Percentiles rank a stretch among this genome's conserved stretches.
Evolutionary conservation across 2,888 invertebrate genomes (phyloP).

Genomic region (Melieria picta): DNA sequence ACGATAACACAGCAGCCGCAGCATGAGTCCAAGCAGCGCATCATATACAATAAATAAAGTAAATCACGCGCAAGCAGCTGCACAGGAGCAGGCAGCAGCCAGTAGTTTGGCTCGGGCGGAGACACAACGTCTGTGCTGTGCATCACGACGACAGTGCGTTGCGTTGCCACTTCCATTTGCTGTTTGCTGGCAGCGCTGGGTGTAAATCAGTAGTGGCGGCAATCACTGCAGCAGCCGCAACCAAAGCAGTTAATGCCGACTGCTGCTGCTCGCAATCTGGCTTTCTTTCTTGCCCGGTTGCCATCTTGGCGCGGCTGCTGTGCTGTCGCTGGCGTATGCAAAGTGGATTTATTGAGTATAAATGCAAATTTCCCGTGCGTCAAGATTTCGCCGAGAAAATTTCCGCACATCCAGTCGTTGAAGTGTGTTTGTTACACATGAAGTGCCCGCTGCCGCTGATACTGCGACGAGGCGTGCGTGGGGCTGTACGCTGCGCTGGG

Average conservation of each 20-base stretch:
- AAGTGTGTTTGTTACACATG: background rate
- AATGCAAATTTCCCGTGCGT: constrained; percentile 58
- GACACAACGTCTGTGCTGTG: too few relatives aligned
- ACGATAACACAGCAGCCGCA: background rate
- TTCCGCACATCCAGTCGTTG: too few relatives aligned
- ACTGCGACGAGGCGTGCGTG: background rate
- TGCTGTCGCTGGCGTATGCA: constrained; percentile 48
- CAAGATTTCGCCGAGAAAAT: constrained; percentile 17
- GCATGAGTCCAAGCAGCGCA: background rate
- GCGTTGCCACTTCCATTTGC: background rate
- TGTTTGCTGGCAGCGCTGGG: background rate
- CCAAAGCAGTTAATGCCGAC: background rate
- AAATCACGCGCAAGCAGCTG: background rate
- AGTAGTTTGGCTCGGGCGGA: background rate
- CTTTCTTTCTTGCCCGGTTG: constrained; percentile 1
- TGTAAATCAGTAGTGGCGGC: constrained; percentile 3
- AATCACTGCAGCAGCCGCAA: constrained; percentile 18
- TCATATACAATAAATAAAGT: background rate
- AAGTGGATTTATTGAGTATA: constrained; percentile 65
- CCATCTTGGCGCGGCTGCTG: constrained; percentile 5
- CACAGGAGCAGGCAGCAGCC: background rate
- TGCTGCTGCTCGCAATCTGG: constrained; percentile 5
- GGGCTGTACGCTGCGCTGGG: background rate
- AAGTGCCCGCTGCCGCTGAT: background rate
- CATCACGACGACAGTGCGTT: too few relatives aligned